These are phyloP conservation scores for Mastacembelus armatus DNA, from an alignment of 2,797 vertebrate genomes.

Conservation along the genomic window DNA sequence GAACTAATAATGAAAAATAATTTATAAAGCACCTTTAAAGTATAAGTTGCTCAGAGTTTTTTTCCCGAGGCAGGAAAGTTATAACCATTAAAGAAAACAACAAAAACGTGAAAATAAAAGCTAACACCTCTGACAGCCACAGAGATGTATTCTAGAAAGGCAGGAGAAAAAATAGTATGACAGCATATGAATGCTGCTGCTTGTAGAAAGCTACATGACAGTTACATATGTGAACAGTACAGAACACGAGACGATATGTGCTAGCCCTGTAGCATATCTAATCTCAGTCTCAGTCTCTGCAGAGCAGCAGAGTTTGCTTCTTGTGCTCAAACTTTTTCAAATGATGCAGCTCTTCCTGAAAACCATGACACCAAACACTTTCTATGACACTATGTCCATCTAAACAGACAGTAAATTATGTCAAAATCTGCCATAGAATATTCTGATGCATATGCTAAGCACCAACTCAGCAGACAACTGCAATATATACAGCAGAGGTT, in stretches of 20 bases:
- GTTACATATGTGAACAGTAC: neutral
- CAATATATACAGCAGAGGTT: slow-evolving; percentile 18
- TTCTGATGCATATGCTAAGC: neutral
- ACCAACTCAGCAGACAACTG: slow-evolving; percentile 14
- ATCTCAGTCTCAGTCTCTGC: neutral
- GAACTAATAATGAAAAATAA: no score
- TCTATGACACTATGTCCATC: neutral
- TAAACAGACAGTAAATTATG: slow-evolving; percentile 22
- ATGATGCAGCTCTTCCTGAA: neutral
- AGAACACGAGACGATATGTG: neutral
- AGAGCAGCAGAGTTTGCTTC: neutral
- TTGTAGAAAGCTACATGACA: neutral
- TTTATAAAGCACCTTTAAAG: no score
- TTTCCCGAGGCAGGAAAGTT: no score
- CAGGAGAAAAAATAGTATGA: neutral
- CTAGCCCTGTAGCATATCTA: neutral
- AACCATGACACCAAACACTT: neutral
- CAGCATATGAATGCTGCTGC: neutral
- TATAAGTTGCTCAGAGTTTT: no score
- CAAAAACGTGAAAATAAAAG: no score
- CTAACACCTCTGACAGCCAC: no score
- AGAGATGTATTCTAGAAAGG: no score
- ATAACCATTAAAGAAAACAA: no score
- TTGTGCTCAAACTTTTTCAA: neutral
- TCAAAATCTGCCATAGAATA: slow-evolving; percentile 19